Evolutionary conservation across 1,140 invertebrate genomes (phyloP), one percentile per base, ranked within the genome.

Genomic region (Laupala kohalensis): DNA sequence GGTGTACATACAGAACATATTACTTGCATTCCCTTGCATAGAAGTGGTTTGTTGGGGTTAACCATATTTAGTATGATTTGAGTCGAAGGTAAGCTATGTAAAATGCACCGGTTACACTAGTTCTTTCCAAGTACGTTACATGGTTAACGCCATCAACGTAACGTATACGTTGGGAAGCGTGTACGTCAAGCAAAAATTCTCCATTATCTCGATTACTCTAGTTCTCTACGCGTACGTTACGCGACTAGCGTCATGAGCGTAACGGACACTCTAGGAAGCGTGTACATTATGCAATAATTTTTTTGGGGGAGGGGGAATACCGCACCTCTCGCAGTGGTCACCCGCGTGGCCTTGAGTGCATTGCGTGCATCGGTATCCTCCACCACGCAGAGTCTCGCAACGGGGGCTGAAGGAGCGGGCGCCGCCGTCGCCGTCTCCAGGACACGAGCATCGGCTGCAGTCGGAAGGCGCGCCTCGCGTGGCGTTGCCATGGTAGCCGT

Each of bases 401-500:
- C 86, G 90, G 0, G 93, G 93, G 76, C 93, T 95, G 78, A 96
- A 96, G 79, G 96, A 95, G 79, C 96, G 96, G 0, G 86, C 82
- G 0, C 86, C 79, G 67, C 87, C 81, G 28, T 83, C 80, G 64
- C 95, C 80, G 27, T 83, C 80, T 64, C 95, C 80, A 0, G 96
- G 96, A 81, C 96, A 98, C 3, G 90, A 91, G 79, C 95, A 98
- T 29, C 85, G 88, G 77, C 88, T 89, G 78, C 96, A 98, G 72
- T 93, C 92, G 63, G 88, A 83, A 5, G 86, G 78, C 0, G 84
- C 89, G 76, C 92, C 93, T 72, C 81, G 83, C 0, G 87, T 84
- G 0, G 95, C 90, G 79, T 98, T 91, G 13, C 96, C 96, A 81
- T 97, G 98, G 81, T 90, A 98, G 67, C 97, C 97, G 13, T 86